Percentiles rank a stretch among this genome's conserved stretches.
Evolutionary conservation across 2,797 vertebrate genomes (phyloP).

Genomic region (Pangasius macronema): DNA sequence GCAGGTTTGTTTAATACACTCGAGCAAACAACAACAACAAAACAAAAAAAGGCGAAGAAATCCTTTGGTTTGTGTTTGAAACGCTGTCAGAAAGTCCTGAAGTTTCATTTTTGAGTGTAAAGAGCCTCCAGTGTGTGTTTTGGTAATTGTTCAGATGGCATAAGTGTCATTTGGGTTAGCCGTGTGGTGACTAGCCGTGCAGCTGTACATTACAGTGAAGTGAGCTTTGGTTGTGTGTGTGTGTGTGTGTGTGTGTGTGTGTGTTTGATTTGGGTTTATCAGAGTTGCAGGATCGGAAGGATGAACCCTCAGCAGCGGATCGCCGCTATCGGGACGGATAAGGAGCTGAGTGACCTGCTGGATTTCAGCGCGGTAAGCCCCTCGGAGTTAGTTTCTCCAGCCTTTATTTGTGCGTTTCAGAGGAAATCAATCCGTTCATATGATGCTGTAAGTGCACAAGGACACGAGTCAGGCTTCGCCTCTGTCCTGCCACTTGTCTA

Average conservation of each 20-base stretch:
- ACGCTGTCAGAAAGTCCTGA: background rate
- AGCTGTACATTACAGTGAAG: background rate
- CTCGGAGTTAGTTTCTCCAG: conserved; percentile 24
- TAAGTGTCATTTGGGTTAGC: background rate
- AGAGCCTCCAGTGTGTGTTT: background rate
- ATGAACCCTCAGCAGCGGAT: conserved; percentile 99
- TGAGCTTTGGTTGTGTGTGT: conserved; percentile 20
- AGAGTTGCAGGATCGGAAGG: conserved; percentile 79
- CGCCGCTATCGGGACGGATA: conserved; percentile 98
- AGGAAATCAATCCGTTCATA: background rate
- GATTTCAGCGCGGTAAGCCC: conserved; percentile 98
- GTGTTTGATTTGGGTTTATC: conserved; percentile 50
- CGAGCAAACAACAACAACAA: background rate
- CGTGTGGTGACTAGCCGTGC: background rate
- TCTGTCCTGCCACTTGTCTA: background rate
- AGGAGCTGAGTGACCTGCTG: conserved; percentile 99
- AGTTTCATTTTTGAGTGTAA: background rate
- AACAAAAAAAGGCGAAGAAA: background rate
- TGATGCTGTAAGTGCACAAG: background rate
- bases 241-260: conserved; percentile 24
- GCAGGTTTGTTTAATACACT: conserved; percentile 14
- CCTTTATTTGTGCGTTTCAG: background rate
- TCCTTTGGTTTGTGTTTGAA: background rate
- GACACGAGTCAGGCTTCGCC: background rate
- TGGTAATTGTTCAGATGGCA: background rate